Evolutionary conservation across 2,888 invertebrate species (phyloP).

Genomic region (Chrysolina haemoptera): DNA sequence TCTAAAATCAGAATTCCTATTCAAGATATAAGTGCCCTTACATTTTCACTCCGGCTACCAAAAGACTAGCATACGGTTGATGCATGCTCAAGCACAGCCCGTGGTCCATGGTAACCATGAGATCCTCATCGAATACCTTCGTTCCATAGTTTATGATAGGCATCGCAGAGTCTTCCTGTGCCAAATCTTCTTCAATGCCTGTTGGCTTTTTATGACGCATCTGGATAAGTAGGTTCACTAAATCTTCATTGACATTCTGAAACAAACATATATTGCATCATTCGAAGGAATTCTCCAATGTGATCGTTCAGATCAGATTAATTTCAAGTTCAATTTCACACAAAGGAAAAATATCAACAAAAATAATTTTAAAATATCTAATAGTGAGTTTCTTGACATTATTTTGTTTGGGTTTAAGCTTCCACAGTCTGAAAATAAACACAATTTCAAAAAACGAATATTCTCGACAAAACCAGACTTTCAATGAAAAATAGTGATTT

Average conservation of each 20-base stretch:
- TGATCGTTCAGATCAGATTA: too few relatives aligned
- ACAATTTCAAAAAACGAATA: too few relatives aligned
- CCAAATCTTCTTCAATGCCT: constrained; percentile 58
- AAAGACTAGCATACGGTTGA: constrained; percentile 95
- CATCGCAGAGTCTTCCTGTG: constrained; percentile 58
- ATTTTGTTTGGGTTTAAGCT: too few relatives aligned
- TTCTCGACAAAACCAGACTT: too few relatives aligned
- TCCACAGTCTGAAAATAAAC: too few relatives aligned
- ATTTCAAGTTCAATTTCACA: too few relatives aligned
- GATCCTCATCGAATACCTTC: constrained; percentile 65
- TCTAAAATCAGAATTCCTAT: not conserved
- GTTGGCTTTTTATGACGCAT: constrained; percentile 62
- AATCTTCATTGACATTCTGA: constrained; percentile 59
- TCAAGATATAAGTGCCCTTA: constrained; percentile 64
- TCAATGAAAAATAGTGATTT: too few relatives aligned
- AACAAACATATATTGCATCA: constrained; percentile 31
- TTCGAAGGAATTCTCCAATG: not conserved
- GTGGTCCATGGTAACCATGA: constrained; percentile 68
- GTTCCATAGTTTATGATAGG: constrained; percentile 59
- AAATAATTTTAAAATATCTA: too few relatives aligned
- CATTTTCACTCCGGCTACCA: constrained; percentile 94
- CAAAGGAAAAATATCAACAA: too few relatives aligned
- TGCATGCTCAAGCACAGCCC: constrained; percentile 95
- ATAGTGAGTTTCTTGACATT: too few relatives aligned
- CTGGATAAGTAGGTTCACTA: constrained; percentile 61